Conservation (phyloP, 2,797 vertebrate genomes). For the Pangasius djambal region DNA sequence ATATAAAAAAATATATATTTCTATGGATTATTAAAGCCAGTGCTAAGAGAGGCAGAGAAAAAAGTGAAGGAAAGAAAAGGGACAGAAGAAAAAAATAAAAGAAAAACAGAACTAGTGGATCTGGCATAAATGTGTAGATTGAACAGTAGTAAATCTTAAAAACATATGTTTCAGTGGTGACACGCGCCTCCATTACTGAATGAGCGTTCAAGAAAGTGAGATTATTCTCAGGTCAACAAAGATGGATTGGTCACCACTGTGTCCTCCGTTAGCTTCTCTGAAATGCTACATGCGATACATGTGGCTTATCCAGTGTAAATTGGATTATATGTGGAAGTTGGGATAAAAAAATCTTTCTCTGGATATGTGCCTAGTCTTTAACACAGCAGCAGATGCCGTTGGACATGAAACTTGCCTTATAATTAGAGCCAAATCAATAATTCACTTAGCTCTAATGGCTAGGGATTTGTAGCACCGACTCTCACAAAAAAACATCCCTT, state of each 20-base stretch:
- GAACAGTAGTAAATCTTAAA: neutral
- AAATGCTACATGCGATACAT: neutral
- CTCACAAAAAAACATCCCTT: neutral
- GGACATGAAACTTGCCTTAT: conserved; percentile 11
- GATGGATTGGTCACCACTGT: neutral
- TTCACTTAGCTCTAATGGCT: conserved; percentile 24
- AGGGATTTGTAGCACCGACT: neutral
- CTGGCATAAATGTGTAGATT: neutral
- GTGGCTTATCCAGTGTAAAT: neutral
- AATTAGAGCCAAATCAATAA: conserved; percentile 41
- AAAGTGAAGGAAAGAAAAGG: neutral
- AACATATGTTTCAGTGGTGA: neutral
- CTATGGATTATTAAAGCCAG: neutral
- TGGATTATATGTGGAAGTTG: neutral
- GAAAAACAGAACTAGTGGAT: too few relatives aligned
- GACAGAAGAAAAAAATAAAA: neutral
- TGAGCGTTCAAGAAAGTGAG: neutral
- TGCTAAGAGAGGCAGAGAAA: neutral
- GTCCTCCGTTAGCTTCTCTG: neutral
- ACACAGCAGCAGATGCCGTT: neutral
- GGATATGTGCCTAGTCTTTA: neutral
- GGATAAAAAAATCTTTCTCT: neutral
- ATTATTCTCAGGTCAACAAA: neutral
- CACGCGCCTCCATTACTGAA: neutral
- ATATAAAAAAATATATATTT: neutral